Conservation (phyloP, 2,113 vertebrate genomes). For the Ammodytes dubius region DNA sequence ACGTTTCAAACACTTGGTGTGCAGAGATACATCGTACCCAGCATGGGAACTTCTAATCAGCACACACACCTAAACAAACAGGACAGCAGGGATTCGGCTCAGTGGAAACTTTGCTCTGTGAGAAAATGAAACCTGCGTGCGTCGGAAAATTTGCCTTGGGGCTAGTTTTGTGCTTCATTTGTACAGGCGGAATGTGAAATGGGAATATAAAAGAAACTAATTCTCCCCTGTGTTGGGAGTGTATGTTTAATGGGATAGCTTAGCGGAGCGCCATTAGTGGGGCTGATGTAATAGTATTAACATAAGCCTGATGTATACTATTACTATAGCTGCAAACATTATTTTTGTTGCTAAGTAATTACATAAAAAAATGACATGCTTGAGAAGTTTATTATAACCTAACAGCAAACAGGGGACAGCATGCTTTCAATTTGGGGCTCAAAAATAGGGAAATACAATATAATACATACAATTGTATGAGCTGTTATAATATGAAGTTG, state of each 20-base stretch:
- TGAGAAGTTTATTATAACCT: constrained; percentile 16
- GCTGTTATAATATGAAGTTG: neutral
- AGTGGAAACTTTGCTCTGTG: constrained; percentile 83
- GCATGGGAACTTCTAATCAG: constrained; percentile 88
- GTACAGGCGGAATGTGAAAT: constrained; percentile 63
- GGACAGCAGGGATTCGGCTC: constrained; percentile 77
- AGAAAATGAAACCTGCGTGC: constrained; percentile 85
- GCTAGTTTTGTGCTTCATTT: constrained; percentile 67
- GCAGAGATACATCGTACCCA: constrained; percentile 76
- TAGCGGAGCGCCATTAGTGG: constrained; percentile 58
- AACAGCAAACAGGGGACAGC: constrained; percentile 1
- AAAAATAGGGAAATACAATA: neutral
- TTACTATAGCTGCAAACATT: constrained; percentile 28
- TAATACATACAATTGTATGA: neutral
- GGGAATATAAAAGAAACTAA: constrained; percentile 54
- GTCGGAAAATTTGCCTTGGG: constrained; percentile 69
- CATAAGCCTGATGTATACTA: constrained; percentile 54
- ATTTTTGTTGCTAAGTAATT: constrained; percentile 56
- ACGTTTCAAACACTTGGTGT: constrained; percentile 75
- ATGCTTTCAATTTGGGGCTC: neutral
- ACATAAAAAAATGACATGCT: constrained; percentile 40
- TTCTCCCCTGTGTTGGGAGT: constrained; percentile 42
- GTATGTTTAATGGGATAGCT: constrained; percentile 66
- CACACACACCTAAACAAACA: constrained; percentile 87
- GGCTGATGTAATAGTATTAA: constrained; percentile 64